Percentiles rank a stretch among this genome's conserved stretches.
phyloP scores from a whole-genome alignment of 30 jellyfish, hydroid and myxozoan genomes.

The Catostylus mosaicus region DNA sequence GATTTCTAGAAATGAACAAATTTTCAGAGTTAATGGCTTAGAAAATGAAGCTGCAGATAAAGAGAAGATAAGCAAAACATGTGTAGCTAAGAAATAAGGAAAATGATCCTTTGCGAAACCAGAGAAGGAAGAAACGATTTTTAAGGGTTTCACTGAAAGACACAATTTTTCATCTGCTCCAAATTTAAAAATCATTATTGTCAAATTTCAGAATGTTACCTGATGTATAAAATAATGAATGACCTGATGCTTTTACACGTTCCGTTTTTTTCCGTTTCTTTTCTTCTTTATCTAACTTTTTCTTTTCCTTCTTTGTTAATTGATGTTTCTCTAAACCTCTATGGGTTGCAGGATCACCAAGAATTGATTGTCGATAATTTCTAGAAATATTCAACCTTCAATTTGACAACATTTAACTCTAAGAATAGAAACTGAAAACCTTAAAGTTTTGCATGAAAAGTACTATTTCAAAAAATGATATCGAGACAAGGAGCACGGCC shows the following conservation, averaged over 20 bases:
- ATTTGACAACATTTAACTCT: neutral
- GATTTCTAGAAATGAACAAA: neutral
- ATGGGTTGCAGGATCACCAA: neutral
- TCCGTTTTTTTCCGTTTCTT: slow-evolving; percentile 34
- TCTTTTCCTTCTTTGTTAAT: slow-evolving; percentile 43
- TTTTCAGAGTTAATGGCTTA: too few relatives aligned
- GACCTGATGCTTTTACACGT: slow-evolving; percentile 31
- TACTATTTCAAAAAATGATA: too few relatives aligned
- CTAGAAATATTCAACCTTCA: neutral
- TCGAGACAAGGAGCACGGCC: too few relatives aligned
- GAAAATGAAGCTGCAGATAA: too few relatives aligned
- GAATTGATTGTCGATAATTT: slow-evolving; percentile 34
- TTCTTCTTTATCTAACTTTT: slow-evolving; percentile 43
- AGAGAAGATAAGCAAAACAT: too few relatives aligned
- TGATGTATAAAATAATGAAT: slow-evolving; percentile 31
- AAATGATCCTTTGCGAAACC: too few relatives aligned
- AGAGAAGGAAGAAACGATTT: too few relatives aligned
- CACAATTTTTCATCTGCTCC: too few relatives aligned
- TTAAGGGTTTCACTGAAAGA: too few relatives aligned
- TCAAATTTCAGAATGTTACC: neutral
- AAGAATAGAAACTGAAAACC: neutral
- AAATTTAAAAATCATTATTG: neutral
- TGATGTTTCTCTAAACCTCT: slow-evolving; percentile 32
- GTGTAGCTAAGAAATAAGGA: too few relatives aligned
- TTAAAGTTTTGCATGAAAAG: neutral